Conservation (phyloP, 2,888 invertebrate genomes). For the Dynastes hyllus region DNA sequence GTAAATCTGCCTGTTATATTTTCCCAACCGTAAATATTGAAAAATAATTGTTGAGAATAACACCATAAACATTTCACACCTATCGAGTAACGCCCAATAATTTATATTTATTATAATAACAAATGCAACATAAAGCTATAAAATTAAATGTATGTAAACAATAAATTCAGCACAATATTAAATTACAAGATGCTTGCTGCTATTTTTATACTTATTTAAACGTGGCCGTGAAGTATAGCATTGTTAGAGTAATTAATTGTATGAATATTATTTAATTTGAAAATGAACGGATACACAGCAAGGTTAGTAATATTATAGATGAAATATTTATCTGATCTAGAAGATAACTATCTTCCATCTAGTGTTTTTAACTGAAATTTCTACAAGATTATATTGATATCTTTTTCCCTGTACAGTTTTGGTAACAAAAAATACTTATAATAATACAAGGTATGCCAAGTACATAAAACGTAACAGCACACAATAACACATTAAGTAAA, state of each 20-base stretch:
- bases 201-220: not conserved
- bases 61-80: too few relatives aligned
- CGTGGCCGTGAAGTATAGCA: not conserved
- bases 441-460: not conserved
- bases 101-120: constrained; percentile 1
- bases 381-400: too few relatives aligned
- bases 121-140: not conserved
- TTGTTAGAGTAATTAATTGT: not conserved
- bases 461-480: not conserved
- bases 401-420: too few relatives aligned
- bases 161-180: not conserved
- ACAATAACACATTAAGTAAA: not conserved
- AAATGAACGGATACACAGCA: not conserved
- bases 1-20: too few relatives aligned
- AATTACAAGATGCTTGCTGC: not conserved
- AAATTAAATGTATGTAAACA: not conserved
- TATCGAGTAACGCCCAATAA: not conserved
- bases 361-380: not conserved
- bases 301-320: constrained; percentile 8
- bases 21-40: too few relatives aligned
- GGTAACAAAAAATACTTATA: too few relatives aligned
- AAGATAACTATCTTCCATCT: not conserved
- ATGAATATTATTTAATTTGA: not conserved
- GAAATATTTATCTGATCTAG: not conserved
- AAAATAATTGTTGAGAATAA: too few relatives aligned